Evolutionary conservation across 2,888 invertebrate species (phyloP), one percentile per base, ranked within the genome.

Genomic region (Lissocephala sabroskyi): DNA sequence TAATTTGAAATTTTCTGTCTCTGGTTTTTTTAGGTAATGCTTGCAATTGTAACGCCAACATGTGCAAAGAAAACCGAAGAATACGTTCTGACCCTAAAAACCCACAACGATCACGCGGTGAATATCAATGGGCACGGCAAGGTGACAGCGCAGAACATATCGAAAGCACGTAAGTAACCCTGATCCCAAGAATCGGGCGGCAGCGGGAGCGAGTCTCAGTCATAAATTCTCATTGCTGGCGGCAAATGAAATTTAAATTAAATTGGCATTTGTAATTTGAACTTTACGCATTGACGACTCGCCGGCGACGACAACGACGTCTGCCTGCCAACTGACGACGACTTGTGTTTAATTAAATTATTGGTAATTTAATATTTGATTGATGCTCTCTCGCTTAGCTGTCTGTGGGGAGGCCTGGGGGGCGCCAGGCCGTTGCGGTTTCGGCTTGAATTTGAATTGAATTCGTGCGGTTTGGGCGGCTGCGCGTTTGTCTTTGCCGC

Each of bases 101-200:
- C 62, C 65, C 63, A 74, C 65, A 73, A 65, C 73, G 67, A 79
- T 65, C 79, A 66, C 70, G 81, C 81, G 51, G 61, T 82, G 61
- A 79, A 82, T 59, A 82, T 82, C 67, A 79, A 77, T 68, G 68
- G 76, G 64, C 71, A 63, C 59, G 82, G 82, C 67, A 76, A 71
- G 63, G 82, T 82, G 57, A 73, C 68, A 49, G 83, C 83, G 62
- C 79, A 79, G 65, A 63, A 82, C 59, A 76, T 80, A 67, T 79
- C 80, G 57, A 61, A 73, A 60, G 80, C 82, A 82, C 82, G 82
- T 82, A 81, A 82, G 82, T 82, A 76, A 47, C 18, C 41, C 28
- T 40, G 48, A 23, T 3, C 7, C 23, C 23, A 23, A 7, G 7
- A 23, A 23, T 3, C 23, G 23, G 7, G 23, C 3, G 23, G 7